Base-by-base conservation (phyloP, 2,113 vertebrate genomes). In the Atrichornis clamosus region DNA sequence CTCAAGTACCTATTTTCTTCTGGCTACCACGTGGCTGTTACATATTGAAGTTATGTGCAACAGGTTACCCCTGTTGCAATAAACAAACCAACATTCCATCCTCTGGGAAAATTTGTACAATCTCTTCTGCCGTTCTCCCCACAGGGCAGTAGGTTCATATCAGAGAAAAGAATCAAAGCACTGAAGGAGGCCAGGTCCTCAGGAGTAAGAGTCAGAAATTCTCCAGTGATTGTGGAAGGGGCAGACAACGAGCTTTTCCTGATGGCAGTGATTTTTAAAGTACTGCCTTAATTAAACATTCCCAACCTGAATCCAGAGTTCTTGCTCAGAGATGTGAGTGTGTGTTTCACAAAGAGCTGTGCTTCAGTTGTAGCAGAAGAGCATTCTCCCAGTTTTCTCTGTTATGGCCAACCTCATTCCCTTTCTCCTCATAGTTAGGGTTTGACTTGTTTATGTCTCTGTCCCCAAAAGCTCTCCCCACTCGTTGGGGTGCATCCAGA, bases 401-500 rank as follows among this genome's bases (percentile, higher is more conserved):
- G 4, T 6, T 14, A 23, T 15, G 67, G 18, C 19, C 53, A 60
- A 5, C 18, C 64, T 73, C 9, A 17, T 14, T 87, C 39, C 16
- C 21, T 26, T 5, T 18, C 35, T 78, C 15, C 6, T 91, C 52
- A 35, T 1, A n/a, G 6, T 22, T 30, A 24, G 62, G 63, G 41
- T 10, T 41, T 32, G 44, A 69, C 65, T 75, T 77, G 10, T 60
- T 97, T 80, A 4, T 23, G 53, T 41, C 32, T 78, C 13, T 32
- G 35, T 8, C 11, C 9, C 14, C 63, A 44, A 22, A 84, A 90
- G 32, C 58, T 52, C 12, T 44, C 6, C 26, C 15, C 7, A 27
- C 4, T 46, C 21, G 5, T 10, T 23, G 30, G 8, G 76, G 39
- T 0, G 0, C 47, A n/a, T 9, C 41, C 62, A 55, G 47, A 47